A percentile compares a stretch with the other conserved stretches of the same genome.
phyloP scores from a whole-genome alignment of 2,888 invertebrate genomes.

The Pedicia rivosa region DNA sequence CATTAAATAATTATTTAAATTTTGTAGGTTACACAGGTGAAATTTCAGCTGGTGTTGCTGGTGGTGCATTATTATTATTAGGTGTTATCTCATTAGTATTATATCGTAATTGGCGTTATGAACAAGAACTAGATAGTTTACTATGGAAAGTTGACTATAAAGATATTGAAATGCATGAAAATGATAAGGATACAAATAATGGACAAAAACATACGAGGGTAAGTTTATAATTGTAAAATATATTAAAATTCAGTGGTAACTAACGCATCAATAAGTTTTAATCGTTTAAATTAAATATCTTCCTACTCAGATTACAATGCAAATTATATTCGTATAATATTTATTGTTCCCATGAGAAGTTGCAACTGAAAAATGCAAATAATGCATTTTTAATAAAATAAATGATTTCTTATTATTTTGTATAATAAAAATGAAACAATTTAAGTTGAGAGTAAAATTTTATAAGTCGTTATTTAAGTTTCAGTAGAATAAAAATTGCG shows the following conservation, averaged over 20 bases:
- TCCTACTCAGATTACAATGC: no score
- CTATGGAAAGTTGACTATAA: slow-evolving; percentile 90
- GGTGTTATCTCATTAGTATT: slow-evolving; percentile 57
- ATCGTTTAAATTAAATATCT: slow-evolving; percentile 83
- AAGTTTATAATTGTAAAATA: slow-evolving; percentile 10
- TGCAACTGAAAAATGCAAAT: no score
- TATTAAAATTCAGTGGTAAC: slow-evolving; percentile 28
- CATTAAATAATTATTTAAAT: slow-evolving; percentile 6
- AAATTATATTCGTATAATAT: no score
- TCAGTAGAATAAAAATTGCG: no score
- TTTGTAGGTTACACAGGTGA: slow-evolving; percentile 62
- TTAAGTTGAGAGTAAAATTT: no score
- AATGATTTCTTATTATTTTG: no score
- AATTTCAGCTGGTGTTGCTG: slow-evolving; percentile 65
- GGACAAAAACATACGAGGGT: slow-evolving; percentile 28
- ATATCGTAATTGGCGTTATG: slow-evolving; percentile 85
- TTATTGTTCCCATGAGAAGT: no score
- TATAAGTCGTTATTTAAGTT: no score
- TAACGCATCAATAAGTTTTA: slow-evolving; percentile 56
- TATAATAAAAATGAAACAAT: no score
- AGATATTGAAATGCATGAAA: slow-evolving; percentile 62
- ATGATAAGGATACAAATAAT: slow-evolving; percentile 31
- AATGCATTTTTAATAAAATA: no score
- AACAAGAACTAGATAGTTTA: slow-evolving; percentile 81
- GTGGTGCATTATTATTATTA: slow-evolving; percentile 54